Evolutionary conservation across 1,140 invertebrate species (phyloP).

Genomic region (Anadara kagoshimensis): DNA sequence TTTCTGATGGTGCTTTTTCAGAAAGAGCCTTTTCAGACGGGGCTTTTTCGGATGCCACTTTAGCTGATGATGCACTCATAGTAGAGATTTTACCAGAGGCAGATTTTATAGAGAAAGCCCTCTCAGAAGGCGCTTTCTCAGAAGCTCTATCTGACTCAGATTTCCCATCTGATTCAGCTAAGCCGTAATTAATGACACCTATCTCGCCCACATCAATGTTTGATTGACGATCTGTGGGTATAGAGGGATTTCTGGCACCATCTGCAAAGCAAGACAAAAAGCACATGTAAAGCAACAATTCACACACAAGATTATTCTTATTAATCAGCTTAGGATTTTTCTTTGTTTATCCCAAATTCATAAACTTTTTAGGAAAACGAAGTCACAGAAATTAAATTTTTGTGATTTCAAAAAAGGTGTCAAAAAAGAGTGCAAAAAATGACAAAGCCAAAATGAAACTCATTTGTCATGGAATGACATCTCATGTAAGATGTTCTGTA

Average conservation of each 20-base stretch:
- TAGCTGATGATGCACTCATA: slow-evolving; percentile 3
- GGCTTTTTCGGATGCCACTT: slow-evolving; percentile 14
- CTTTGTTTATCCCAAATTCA: too few relatives aligned
- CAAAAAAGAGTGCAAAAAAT: too few relatives aligned
- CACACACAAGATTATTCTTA: too few relatives aligned
- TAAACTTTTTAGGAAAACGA: too few relatives aligned
- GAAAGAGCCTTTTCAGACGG: too few relatives aligned
- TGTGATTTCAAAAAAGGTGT: too few relatives aligned
- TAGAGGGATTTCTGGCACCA: slow-evolving; percentile 41
- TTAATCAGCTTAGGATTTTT: too few relatives aligned
- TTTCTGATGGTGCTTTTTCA: slow-evolving; percentile 20
- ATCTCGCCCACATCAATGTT: slow-evolving; percentile 56
- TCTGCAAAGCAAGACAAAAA: slow-evolving; percentile 37
- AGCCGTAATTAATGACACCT: slow-evolving; percentile 62
- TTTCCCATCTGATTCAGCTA: slow-evolving; percentile 20
- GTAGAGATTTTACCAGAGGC: not conserved
- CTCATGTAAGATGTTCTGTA: too few relatives aligned
- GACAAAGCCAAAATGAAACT: too few relatives aligned
- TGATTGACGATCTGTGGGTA: slow-evolving; percentile 55
- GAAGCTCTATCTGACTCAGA: slow-evolving; percentile 16
- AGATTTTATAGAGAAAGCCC: not conserved
- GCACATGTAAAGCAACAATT: slow-evolving; percentile 8
- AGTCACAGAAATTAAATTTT: too few relatives aligned
- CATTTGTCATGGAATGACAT: too few relatives aligned
- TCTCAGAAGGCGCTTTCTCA: slow-evolving; percentile 29